phyloP scores from a whole-genome alignment of 2,888 invertebrate genomes.

The Papilio demoleus region DNA sequence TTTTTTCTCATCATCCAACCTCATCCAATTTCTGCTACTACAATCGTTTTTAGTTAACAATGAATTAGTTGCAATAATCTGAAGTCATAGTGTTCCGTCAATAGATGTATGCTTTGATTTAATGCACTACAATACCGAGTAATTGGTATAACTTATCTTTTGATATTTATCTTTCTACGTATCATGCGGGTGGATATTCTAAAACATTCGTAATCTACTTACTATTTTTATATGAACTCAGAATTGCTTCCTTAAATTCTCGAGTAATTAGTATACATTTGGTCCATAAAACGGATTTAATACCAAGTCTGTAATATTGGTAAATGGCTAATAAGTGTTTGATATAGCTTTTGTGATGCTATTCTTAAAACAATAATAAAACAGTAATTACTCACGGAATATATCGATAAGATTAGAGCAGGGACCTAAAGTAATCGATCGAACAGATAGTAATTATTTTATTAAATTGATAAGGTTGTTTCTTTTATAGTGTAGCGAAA shows the following conservation, averaged over 20 bases:
- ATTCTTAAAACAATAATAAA: not conserved
- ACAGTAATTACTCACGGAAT: not conserved
- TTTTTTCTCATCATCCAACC: not conserved
- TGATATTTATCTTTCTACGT: constrained; percentile 8
- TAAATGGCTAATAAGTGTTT: not conserved
- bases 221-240: not conserved
- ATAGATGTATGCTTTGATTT: not conserved
- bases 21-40: not conserved
- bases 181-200: not conserved
- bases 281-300: not conserved
- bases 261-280: not conserved
- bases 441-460: constrained; percentile 49
- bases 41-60: not conserved
- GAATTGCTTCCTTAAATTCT: not conserved
- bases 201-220: not conserved
- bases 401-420: constrained; percentile 29
- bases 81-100: too few relatives aligned
- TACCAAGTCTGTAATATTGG: not conserved
- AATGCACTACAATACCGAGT: not conserved
- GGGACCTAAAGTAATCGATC: constrained; percentile 41
- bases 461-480: constrained; percentile 42
- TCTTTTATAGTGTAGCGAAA: constrained; percentile 56
- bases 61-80: not conserved
- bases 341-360: not conserved
- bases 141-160: not conserved